A percentile compares a stretch with the other conserved stretches of the same genome.
Evolutionary conservation across 2,888 invertebrate genomes (phyloP).

Genomic region (Crematogaster levior): DNA sequence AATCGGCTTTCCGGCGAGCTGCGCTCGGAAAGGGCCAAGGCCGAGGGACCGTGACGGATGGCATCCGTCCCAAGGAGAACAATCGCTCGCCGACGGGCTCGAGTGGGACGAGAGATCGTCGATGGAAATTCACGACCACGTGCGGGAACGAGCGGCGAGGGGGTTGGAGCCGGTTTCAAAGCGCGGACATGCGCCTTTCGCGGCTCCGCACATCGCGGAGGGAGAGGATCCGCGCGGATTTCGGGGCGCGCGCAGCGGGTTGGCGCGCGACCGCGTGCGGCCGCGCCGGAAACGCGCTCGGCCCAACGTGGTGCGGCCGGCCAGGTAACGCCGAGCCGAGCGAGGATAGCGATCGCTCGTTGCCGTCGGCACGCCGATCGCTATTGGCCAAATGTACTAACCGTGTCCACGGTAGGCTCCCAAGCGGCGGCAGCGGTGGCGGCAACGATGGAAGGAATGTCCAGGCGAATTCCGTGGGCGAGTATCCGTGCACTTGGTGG

Average conservation of each 20-base stretch:
- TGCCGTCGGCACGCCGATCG: neutral
- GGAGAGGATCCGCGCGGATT: constrained; percentile 12
- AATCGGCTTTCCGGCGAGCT: neutral
- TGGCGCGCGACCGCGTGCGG: constrained; percentile 1
- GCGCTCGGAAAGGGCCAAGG: neutral
- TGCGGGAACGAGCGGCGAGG: neutral
- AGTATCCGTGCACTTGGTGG: constrained; percentile 5
- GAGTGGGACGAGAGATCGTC: neutral
- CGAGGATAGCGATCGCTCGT: no score
- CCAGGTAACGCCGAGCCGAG: neutral
- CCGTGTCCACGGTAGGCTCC: constrained; percentile 45
- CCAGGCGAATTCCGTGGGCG: constrained; percentile 11
- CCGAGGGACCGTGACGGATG: neutral
- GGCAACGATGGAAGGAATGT: constrained; percentile 18
- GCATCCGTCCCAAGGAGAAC: neutral
- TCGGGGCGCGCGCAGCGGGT: constrained; percentile 33
- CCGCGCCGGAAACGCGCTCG: constrained; percentile 23
- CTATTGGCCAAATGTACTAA: constrained; percentile 15
- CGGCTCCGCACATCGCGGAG: no score
- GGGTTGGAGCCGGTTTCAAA: neutral
- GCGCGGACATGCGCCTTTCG: constrained; percentile 43
- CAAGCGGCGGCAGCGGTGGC: neutral
- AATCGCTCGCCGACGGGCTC: neutral
- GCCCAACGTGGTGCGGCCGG: constrained; percentile 10
- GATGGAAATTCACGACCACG: neutral